Evolutionary conservation across 2,797 vertebrate genomes (phyloP), one percentile per base, ranked within the genome.

Genomic region (Otolemur crassicaudatus): DNA sequence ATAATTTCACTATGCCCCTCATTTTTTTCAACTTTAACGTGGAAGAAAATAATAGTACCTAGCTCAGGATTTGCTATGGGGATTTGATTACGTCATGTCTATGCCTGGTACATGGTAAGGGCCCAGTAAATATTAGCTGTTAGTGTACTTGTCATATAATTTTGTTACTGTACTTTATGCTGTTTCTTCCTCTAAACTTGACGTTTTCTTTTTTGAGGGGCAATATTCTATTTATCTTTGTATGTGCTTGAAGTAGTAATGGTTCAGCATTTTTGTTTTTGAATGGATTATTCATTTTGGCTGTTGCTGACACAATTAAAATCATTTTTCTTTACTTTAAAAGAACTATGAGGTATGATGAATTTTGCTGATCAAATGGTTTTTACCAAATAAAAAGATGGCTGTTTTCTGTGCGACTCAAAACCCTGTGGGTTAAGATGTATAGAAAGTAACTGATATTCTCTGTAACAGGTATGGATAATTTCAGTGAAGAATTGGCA

Each of bases 391-490:
- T 83, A 31, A 63, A 34, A 87, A 84, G 63, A 40, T 73, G 27
- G 23, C 29, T 29, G 5, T 69, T 85, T 83, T 91, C 58, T 91
- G 56, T 76, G 2, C n/a, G 58, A 34, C 29, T 37, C 34, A 73
- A 88, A 91, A 89, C 37, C 3, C 22, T 60, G 19, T 76, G 76
- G 31, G 6, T 73, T 90, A 88, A 73, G 56, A 77, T 49, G 22
- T 63, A 53, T 23, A 46, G 40, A 72, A 69, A 65, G 20, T 94
- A 76, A 94, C 72, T 37, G 56, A 29, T 91, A 5, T 34, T 97
- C 23, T 97, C 69, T 60, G 81, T 61, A 88, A 25, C 43, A 96
- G 96, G 88, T 83, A 98, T 98, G 98, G 97, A 97, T 63, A 58
- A 77, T 61, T 96, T 90, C 37, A 70, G 84, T 90, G 97, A 97